Evolutionary conservation across 2,888 invertebrate species (phyloP).

Genomic region (Villa cingulata): DNA sequence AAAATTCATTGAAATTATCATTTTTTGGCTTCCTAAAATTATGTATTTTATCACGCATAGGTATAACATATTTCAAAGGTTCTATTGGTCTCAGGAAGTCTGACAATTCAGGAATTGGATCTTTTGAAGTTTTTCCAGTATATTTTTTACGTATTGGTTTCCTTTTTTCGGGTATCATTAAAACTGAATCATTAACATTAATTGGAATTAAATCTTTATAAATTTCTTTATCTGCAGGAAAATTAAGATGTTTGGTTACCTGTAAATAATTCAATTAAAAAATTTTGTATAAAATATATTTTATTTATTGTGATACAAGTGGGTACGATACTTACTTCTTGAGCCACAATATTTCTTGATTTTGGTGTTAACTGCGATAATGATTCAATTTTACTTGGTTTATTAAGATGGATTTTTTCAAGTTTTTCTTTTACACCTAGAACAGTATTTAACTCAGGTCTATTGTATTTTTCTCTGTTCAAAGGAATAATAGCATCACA

Average conservation of each 20-base stretch:
- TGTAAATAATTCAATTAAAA: slow-evolving; percentile 8
- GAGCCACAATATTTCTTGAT: slow-evolving; percentile 20
- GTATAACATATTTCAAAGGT: slow-evolving; percentile 15
- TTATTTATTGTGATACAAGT: background rate
- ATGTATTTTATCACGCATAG: slow-evolving; percentile 4
- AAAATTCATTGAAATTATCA: slow-evolving; percentile 5
- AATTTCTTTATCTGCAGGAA: slow-evolving; percentile 18
- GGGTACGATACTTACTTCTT: slow-evolving; percentile 17
- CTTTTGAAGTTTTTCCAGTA: slow-evolving; percentile 9
- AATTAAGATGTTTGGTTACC: slow-evolving; percentile 27
- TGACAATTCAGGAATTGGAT: slow-evolving; percentile 19
- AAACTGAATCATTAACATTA: slow-evolving; percentile 25
- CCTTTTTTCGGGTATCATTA: slow-evolving; percentile 13
- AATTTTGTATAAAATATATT: background rate
- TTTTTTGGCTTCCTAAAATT: slow-evolving; percentile 1
- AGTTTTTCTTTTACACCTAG: slow-evolving; percentile 18
- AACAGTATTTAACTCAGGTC: slow-evolving; percentile 21
- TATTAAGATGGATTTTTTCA: slow-evolving; percentile 11
- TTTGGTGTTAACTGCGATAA: slow-evolving; percentile 18
- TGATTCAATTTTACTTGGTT: slow-evolving; percentile 3
- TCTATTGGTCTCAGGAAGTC: slow-evolving; percentile 23
- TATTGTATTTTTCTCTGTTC: background rate
- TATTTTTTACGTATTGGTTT: slow-evolving; percentile 13
- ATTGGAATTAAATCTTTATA: slow-evolving; percentile 25
- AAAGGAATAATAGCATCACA: too few species aligned